These are phyloP conservation scores for Ornithorhynchus anatinus DNA, from an alignment of 2,113 vertebrate genomes.

Conservation along the genomic window DNA sequence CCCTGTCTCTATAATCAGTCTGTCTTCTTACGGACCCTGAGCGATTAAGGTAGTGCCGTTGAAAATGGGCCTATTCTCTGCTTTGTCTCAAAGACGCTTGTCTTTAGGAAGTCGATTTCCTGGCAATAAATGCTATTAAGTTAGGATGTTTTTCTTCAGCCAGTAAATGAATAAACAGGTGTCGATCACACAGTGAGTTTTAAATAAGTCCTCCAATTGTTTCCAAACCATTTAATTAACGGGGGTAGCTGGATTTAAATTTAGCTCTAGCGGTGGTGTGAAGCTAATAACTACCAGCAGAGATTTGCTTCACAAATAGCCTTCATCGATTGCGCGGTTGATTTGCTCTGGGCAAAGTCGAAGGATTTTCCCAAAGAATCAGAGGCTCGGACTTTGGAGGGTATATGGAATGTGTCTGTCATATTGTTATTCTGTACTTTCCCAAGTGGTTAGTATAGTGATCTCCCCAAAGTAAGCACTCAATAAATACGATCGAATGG, in stretches of 20 bases:
- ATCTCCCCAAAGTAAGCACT: too few relatives aligned
- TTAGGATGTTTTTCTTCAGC: slow-evolving; percentile 16
- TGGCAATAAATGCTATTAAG: slow-evolving; percentile 44
- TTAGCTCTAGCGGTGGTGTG: too few relatives aligned
- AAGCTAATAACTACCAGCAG: too few relatives aligned
- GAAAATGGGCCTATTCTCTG: slow-evolving; percentile 27
- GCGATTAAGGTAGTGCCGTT: slow-evolving; percentile 42
- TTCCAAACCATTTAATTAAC: slow-evolving; percentile 61
- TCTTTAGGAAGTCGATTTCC: slow-evolving; percentile 51
- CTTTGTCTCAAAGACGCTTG: slow-evolving; percentile 56
- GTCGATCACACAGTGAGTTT: slow-evolving; percentile 48
- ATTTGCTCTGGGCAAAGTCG: too few relatives aligned
- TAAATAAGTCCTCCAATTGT: slow-evolving; percentile 47
- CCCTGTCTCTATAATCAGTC: slow-evolving; percentile 49
- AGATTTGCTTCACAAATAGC: too few relatives aligned
- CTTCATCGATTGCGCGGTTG: too few relatives aligned
- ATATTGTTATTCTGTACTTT: too few relatives aligned
- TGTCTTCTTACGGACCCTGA: slow-evolving; percentile 17
- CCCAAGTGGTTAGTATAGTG: too few relatives aligned
- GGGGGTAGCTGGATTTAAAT: slow-evolving; percentile 24
- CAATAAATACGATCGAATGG: too few relatives aligned
- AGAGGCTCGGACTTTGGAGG: too few relatives aligned
- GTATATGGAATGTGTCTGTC: too few relatives aligned
- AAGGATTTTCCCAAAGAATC: too few relatives aligned
- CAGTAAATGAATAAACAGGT: slow-evolving; percentile 59